Evolutionary conservation across 2,888 invertebrate genomes (phyloP), one percentile per base, ranked within the genome.

Genomic region (Folsomia manolachei): DNA sequence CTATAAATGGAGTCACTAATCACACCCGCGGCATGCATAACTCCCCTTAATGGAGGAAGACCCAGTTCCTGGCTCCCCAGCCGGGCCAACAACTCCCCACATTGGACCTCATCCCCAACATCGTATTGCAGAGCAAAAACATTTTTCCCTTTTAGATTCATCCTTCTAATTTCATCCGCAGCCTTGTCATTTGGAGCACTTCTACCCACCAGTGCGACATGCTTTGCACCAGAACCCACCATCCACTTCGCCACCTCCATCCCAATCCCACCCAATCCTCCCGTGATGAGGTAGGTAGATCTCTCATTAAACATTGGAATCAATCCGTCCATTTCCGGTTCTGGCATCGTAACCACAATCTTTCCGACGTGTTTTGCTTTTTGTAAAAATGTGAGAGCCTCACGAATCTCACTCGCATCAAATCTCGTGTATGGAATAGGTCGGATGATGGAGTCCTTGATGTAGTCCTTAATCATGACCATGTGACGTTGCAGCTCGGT

Each of bases 181-280:
- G 64, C 65, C 14, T 25, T 14, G 1, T 63, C 27, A 4, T 25
- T 65, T 1, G 76, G 74, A 21, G 61, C 39, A n/a, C n/a, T 69
- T 63, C 76, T 60, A 7, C 76, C 70, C 1, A 60, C 71, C 11
- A 76, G 63, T 9, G 74, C 56, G 2, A 76, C 19, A 52, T 74
- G 24, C 27, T 72, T 72, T 2, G 74, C 76, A 21, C 76, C 76
- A n/a, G 62, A 63, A 1, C 27, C 19, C n/a, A 67, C 52, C 76
- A 76, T 76, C 72, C 73, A 76, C 27, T 76, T 72, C 2, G 71
- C 64, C 1, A 76, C 71, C 60, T 71, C 74, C 60, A 76, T 71
- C 14, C 76, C 76, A 14, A 76, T 72, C 0, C 74, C 76, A 25
- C 76, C 76, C 19, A 76, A 71, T 14, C 76, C 76, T 61, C 76